Evolutionary conservation across 1,140 invertebrate genomes (phyloP), one percentile per base, ranked within the genome.

Genomic region (Sinonovacula constricta): DNA sequence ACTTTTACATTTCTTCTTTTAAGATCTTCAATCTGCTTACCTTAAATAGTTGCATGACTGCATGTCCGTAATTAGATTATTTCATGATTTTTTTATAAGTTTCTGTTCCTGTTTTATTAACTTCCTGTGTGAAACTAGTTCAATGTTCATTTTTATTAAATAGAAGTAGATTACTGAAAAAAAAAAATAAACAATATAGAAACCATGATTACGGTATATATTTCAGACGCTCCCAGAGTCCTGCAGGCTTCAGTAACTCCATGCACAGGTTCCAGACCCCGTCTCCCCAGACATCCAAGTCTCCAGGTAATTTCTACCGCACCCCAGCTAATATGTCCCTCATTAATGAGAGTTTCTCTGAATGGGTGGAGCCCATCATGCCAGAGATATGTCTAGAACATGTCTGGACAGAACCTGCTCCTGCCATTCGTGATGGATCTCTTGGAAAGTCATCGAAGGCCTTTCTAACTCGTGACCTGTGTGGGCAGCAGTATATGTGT

Each of bases 341-440:
- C 15, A 79, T 88, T 45, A 86, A 87, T 70, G 88, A 90, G 31
- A 88, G 84, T 49, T 57, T 85, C 49, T 74, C 72, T n/a, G 87
- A 88, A 30, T 89, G 91, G 39, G 92, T 94, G 3, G 93, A 95
- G 82, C 95, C 95, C 3, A 91, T 97, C 18, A 94, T 94, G 75
- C 96, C 96, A 0, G 94, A 96, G 82, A 92, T 97, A 62, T 97
- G 96, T 88, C 91, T 98, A 24, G 96, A 98, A 86, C 95, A 96
- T 83, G 91, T 97, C 22, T 98, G 96, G 96, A 95, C 94, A 0
- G 96, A 97, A 53, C 63, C 81, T n/a, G 68, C 80, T 31, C 85
- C 84, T 36, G 81, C 84, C 1, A 85, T 84, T 24, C 80, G 88
- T 54, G 85, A 86, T 78, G 81, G 83, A 14, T 78, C 80, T 1